phyloP scores from a whole-genome alignment of 2,113 vertebrate genomes.

The Chamaea fasciata region DNA sequence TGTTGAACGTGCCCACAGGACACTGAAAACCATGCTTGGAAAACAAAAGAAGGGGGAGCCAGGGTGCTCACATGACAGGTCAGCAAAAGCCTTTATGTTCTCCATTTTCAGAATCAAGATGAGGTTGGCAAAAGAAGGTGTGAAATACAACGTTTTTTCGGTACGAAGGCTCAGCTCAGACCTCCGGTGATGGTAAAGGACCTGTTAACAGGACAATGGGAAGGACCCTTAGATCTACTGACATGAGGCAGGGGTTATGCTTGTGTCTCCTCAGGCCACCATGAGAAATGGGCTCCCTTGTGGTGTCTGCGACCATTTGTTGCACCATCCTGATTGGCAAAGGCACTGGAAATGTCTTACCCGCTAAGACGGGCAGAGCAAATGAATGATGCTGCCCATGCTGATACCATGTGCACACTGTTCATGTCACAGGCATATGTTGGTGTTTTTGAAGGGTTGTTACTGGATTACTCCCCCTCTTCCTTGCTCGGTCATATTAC shows the following conservation, averaged over 20 bases:
- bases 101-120: background rate
- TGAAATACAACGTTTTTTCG: background rate
- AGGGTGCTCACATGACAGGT: no score
- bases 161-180: fast-evolving
- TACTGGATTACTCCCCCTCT: slow-evolving; percentile 35
- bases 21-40: background rate
- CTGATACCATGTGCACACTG: background rate
- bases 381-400: no score
- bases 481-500: slow-evolving; percentile 15
- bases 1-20: background rate
- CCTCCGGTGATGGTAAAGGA: background rate
- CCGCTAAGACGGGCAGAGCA: background rate
- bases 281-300: fast-evolving
- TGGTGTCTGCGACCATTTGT: fast-evolving
- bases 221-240: background rate
- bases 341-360: background rate
- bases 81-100: no score
- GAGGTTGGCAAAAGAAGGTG: background rate
- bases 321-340: fast-evolving
- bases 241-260: background rate
- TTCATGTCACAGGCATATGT: slow-evolving; percentile 57
- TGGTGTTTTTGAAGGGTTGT: slow-evolving; percentile 66
- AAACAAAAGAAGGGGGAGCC: background rate
- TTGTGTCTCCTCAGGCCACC: background rate
- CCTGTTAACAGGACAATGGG: background rate